phyloP scores from a whole-genome alignment of 2,888 invertebrate species.

The Carabus problematicus region DNA sequence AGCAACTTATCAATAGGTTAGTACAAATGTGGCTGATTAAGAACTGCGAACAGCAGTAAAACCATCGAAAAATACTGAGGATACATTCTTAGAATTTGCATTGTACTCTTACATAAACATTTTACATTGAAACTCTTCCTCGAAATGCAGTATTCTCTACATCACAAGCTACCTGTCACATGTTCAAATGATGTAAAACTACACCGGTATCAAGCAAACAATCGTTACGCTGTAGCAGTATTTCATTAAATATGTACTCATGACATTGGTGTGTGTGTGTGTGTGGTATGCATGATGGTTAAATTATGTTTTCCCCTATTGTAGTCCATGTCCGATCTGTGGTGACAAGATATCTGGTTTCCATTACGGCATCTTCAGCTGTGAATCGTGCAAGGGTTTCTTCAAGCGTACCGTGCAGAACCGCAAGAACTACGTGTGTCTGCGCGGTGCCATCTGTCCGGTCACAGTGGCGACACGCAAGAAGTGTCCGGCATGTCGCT shows the following conservation, averaged over 20 bases:
- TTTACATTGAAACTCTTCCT: too few species aligned
- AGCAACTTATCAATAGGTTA: constrained; percentile 84
- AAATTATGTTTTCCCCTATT: constrained; percentile 46
- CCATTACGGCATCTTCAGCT: constrained; percentile 97
- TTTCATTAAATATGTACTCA: too few species aligned
- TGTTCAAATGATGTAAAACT: too few species aligned
- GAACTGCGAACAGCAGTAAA: too few species aligned
- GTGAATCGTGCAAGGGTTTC: constrained; percentile 98
- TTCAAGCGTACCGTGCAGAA: constrained; percentile 99
- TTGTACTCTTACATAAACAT: too few species aligned
- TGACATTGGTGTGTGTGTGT: too few species aligned
- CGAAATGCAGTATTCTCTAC: too few species aligned
- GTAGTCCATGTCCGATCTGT: constrained; percentile 92
- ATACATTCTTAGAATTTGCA: too few species aligned
- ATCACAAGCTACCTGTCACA: too few species aligned
- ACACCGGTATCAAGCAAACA: too few species aligned
- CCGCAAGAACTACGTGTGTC: constrained; percentile 94
- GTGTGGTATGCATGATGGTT: too few species aligned
- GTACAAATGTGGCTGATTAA: constrained; percentile 6
- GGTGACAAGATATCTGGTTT: constrained; percentile 96
- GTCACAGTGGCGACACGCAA: constrained; percentile 93
- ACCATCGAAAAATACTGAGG: constrained; percentile 15
- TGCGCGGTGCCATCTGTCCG: constrained; percentile 88
- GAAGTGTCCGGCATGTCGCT: constrained; percentile 96
- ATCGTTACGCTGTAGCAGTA: too few species aligned